Evolutionary conservation across 2,113 vertebrate genomes (phyloP), one percentile per base, ranked within the genome.

Genomic region (Zosterops lateralis): DNA sequence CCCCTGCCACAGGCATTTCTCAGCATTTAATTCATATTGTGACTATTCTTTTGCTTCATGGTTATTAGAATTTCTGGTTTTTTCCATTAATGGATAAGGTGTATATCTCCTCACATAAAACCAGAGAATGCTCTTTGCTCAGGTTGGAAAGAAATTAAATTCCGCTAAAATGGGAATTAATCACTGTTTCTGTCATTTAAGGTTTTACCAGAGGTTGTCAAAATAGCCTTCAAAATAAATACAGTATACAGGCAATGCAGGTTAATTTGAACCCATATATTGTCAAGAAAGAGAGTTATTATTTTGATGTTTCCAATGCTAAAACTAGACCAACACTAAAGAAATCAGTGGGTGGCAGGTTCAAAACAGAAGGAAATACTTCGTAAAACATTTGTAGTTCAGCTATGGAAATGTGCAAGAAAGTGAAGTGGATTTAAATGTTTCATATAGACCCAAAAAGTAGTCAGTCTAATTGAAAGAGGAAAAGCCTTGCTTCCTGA

Each of bases 391-490:
- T 71, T 89, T 87, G 31, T 47, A 53, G 34, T 62, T 90, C 51
- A 71, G 29, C 53, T 88, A n/a, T 94, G 81, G 62, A 88, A 93
- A 73, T 76, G 38, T 77, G 26, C 29, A 79, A 48, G 50, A 17
- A 84, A 85, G 38, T 24, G 11, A 62, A 58, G 62, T 51, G 38
- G 38, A 16, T 67, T 73, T 66, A 56, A 62, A 28, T 78, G 65
- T 84, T 93, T 84, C 67, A 78, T 86, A 44, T 56, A 81, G 51
- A 74, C 17, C 34, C 64, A 62, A 80, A 66, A 88, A 67, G 9
- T 80, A 94, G 48, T 89, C 77, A 36, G 19, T 71, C 25, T 94
- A 81, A 94, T 89, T 89, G 65, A 78, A 94, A 90, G 72, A 88
- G 90, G 92, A 96, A 93, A 12, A 76, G 50, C 54, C 60, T 64